Conservation (phyloP, 1,140 invertebrate genomes). For the Meloidogyne hapla region DNA sequence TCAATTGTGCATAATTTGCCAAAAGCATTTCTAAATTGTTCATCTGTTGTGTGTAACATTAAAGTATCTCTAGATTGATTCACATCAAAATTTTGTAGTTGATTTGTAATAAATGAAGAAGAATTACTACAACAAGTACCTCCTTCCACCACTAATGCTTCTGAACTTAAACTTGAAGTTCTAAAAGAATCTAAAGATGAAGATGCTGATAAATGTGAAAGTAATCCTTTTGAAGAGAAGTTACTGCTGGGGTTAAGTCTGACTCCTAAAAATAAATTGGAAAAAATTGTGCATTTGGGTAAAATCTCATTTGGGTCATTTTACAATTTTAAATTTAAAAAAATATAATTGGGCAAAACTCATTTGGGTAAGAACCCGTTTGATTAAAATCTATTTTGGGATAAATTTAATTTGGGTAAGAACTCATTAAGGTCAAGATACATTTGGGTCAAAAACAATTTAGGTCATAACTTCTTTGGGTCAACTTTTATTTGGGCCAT, state of each 20-base stretch:
- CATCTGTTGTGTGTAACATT: conserved; percentile 61
- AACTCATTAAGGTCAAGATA: too few species aligned
- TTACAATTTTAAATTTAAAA: too few species aligned
- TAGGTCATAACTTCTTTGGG: too few species aligned
- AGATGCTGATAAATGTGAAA: conserved; percentile 37
- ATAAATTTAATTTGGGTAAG: too few species aligned
- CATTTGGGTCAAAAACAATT: too few species aligned
- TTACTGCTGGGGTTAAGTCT: conserved; percentile 58
- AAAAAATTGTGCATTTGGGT: not conserved
- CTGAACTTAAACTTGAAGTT: not conserved
- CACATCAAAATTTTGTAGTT: not conserved
- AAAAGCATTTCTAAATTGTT: conserved; percentile 56
- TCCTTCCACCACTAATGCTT: not conserved
- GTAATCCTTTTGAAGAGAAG: conserved; percentile 56
- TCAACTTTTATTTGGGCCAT: too few species aligned
- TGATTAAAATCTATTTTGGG: too few species aligned
- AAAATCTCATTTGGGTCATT: too few species aligned
- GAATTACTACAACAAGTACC: not conserved
- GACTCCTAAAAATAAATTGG: conserved; percentile 58
- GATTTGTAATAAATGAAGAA: not conserved
- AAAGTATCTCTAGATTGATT: conserved; percentile 48
- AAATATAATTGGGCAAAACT: too few species aligned
- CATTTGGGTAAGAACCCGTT: too few species aligned
- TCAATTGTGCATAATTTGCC: conserved; percentile 48
- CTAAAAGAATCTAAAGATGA: conserved; percentile 21